Conservation (phyloP, 2,797 vertebrate genomes). For the Xiphorhynchus erythropygius region DNA sequence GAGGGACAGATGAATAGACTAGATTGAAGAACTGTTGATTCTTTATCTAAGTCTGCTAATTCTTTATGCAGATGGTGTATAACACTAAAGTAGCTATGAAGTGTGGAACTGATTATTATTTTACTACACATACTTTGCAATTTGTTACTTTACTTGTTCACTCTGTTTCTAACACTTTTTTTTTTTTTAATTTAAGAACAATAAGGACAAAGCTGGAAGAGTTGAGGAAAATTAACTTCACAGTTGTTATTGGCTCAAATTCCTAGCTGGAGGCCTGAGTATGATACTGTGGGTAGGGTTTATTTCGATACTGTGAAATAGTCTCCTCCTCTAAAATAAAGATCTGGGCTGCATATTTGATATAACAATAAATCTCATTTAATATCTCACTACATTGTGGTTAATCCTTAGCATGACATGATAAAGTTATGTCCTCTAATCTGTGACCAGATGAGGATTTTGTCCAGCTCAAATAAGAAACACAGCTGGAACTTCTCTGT, state of each 20-base stretch:
- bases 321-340: neutral
- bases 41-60: neutral
- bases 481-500: neutral
- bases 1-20: neutral
- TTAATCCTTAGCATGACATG: neutral
- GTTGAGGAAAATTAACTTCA: neutral
- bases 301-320: neutral
- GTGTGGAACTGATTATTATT: neutral
- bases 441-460: neutral
- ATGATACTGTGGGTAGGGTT: neutral
- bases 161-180: neutral
- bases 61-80: neutral
- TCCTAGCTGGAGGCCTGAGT: neutral
- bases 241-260: neutral
- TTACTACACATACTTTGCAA: neutral
- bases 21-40: neutral
- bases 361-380: neutral
- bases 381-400: neutral
- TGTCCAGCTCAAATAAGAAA: neutral
- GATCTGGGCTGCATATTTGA: neutral
- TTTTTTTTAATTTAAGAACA: neutral
- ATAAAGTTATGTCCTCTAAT: neutral
- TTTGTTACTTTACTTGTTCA: neutral
- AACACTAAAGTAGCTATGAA: neutral
- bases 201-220: neutral